phyloP scores from a whole-genome alignment of 2,888 invertebrate genomes.

The Heteromyza rotundicornis region DNA sequence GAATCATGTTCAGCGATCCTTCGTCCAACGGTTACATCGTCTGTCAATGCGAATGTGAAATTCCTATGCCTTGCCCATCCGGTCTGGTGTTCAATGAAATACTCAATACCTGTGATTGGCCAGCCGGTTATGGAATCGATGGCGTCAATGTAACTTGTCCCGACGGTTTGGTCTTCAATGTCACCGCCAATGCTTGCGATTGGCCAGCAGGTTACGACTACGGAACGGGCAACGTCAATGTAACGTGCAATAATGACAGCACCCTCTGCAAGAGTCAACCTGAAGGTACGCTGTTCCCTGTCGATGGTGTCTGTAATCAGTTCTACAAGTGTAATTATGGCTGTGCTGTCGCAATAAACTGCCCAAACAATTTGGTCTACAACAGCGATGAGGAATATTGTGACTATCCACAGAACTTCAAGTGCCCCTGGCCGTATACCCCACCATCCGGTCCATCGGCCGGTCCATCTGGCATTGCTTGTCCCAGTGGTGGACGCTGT shows the following conservation, averaged over 20 bases:
- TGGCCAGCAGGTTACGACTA: neutral
- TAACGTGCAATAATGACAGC: neutral
- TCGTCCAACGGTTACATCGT: conserved; percentile 27
- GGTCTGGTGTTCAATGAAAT: conserved; percentile 27
- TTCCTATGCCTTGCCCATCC: conserved; percentile 28
- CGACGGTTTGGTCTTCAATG: neutral
- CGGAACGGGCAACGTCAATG: neutral
- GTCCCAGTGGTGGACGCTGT: conserved; percentile 26
- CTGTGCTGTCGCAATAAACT: conserved; percentile 19
- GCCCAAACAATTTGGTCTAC: conserved; percentile 28
- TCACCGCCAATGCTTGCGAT: neutral
- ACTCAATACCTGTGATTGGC: conserved; percentile 36
- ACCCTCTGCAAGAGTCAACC: neutral
- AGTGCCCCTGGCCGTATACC: conserved; percentile 24
- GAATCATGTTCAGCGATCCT: conserved; percentile 21
- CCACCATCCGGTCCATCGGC: conserved; percentile 16
- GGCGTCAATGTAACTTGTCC: too few relatives aligned
- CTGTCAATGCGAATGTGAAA: conserved; percentile 39
- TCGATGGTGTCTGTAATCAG: conserved; percentile 27
- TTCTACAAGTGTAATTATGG: conserved; percentile 32
- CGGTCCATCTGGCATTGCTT: conserved; percentile 29
- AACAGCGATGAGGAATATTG: conserved; percentile 24
- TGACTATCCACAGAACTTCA: conserved; percentile 29
- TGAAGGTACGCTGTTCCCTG: conserved; percentile 8
- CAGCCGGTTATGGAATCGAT: neutral